Evolutionary conservation across 2,113 vertebrate genomes (phyloP).

Genomic region (Aleadryas rufinucha): DNA sequence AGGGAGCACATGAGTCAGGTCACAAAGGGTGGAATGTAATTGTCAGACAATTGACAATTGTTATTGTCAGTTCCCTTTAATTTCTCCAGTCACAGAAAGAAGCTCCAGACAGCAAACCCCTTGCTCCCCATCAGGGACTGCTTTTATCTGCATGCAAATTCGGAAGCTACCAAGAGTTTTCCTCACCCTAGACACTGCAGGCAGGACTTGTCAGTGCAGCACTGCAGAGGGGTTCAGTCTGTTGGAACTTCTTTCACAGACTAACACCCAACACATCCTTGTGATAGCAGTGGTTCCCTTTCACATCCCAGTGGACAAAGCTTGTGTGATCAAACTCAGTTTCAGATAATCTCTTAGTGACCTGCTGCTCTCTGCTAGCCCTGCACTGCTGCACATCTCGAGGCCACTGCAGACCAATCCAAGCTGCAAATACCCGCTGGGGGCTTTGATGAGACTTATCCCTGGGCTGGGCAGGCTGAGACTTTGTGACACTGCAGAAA

Average conservation of each 20-base stretch:
- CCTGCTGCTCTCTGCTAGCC: not conserved
- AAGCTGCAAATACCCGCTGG: not conserved
- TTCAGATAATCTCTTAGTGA: not conserved
- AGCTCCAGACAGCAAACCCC: not conserved
- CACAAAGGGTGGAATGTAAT: not conserved
- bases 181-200: not conserved
- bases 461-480: not conserved
- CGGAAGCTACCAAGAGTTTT: not conserved
- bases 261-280: not conserved
- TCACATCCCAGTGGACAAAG: not conserved
- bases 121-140: not conserved
- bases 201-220: not conserved
- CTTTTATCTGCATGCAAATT: not conserved
- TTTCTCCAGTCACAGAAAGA: not conserved
- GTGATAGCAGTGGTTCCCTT: not conserved
- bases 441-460: not conserved
- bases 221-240: not conserved
- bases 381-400: accelerated
- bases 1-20: not conserved
- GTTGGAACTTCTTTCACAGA: not conserved
- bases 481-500: not conserved
- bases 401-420: not conserved
- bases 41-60: not conserved
- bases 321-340: not conserved
- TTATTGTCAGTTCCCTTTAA: not conserved